Evolutionary conservation across 1,140 invertebrate genomes (phyloP).

Genomic region (Drosophila takahashii): DNA sequence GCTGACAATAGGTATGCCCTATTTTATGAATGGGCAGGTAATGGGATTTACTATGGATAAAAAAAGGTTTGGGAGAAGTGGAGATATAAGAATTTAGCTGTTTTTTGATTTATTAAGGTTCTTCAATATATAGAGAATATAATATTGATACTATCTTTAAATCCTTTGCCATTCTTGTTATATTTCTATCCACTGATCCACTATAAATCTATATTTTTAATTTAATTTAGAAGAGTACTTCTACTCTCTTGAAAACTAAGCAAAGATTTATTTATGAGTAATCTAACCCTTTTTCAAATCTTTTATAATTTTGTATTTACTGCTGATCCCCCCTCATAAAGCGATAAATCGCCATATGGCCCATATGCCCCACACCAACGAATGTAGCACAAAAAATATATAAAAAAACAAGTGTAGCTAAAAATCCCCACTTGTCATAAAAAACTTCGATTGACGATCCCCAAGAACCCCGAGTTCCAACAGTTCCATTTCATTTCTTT

Average conservation of each 20-base stretch:
- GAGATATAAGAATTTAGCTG: too few species aligned
- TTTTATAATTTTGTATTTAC: not conserved
- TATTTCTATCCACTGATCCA: too few species aligned
- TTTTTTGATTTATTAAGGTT: too few species aligned
- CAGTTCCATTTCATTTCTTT: slow-evolving; percentile 30
- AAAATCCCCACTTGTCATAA: slow-evolving; percentile 44
- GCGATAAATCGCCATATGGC: slow-evolving; percentile 1
- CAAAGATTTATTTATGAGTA: not conserved
- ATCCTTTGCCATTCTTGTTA: too few species aligned
- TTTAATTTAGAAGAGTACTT: not conserved
- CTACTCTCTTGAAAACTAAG: not conserved
- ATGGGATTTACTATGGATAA: not conserved
- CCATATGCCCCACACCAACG: slow-evolving; percentile 21
- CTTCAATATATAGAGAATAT: too few species aligned
- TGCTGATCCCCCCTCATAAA: slow-evolving; percentile 24
- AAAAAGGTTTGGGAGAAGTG: too few species aligned
- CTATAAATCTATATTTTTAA: too few species aligned
- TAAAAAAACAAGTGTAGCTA: slow-evolving; percentile 6
- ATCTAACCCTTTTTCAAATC: not conserved
- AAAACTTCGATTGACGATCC: slow-evolving; percentile 21
- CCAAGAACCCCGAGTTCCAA: slow-evolving; percentile 23
- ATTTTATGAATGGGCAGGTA: slow-evolving; percentile 1
- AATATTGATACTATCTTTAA: too few species aligned
- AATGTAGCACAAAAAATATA: slow-evolving; percentile 13
- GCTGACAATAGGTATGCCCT: slow-evolving; percentile 47